These are phyloP conservation scores for Paramormyrops kingsleyae DNA, from an alignment of 2,113 vertebrate genomes.

Conservation along the genomic window DNA sequence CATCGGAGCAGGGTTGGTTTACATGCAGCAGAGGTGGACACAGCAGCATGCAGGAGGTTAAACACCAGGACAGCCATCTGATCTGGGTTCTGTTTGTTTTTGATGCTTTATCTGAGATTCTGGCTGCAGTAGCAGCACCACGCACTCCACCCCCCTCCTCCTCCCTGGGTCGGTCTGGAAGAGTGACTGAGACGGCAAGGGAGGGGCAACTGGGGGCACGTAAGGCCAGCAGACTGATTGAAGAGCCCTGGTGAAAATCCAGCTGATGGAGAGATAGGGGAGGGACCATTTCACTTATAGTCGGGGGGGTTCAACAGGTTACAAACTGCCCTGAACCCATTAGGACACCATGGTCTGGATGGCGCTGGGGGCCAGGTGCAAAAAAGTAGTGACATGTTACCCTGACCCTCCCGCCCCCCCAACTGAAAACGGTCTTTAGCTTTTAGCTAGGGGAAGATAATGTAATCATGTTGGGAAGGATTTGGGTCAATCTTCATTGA, in stretches of 20 bases:
- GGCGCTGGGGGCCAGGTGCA: not conserved
- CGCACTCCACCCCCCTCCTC: not conserved
- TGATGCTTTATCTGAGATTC: conserved; percentile 36
- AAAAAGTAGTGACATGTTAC: not conserved
- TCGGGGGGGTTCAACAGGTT: conserved; percentile 30
- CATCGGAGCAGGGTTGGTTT: conserved; percentile 13
- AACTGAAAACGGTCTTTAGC: not conserved
- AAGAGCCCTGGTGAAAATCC: conserved; percentile 37
- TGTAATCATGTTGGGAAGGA: not conserved
- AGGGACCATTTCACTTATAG: conserved; percentile 40
- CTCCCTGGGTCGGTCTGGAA: conserved; percentile 32
- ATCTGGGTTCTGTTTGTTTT: conserved; percentile 41
- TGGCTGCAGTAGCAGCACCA: not conserved
- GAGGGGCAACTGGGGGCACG: conserved; percentile 15
- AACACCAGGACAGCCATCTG: conserved; percentile 31
- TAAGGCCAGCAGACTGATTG: conserved; percentile 38
- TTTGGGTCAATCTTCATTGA: not conserved
- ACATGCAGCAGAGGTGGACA: not conserved
- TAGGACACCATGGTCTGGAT: not conserved
- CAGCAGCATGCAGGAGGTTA: conserved; percentile 26
- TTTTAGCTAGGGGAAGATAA: not conserved
- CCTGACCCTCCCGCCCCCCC: not conserved
- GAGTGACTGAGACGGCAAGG: conserved; percentile 1
- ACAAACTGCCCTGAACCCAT: conserved; percentile 11
- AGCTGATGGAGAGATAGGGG: conserved; percentile 33